Conservation (phyloP, 2,888 invertebrate genomes). For the Oscheius sp. region DNA sequence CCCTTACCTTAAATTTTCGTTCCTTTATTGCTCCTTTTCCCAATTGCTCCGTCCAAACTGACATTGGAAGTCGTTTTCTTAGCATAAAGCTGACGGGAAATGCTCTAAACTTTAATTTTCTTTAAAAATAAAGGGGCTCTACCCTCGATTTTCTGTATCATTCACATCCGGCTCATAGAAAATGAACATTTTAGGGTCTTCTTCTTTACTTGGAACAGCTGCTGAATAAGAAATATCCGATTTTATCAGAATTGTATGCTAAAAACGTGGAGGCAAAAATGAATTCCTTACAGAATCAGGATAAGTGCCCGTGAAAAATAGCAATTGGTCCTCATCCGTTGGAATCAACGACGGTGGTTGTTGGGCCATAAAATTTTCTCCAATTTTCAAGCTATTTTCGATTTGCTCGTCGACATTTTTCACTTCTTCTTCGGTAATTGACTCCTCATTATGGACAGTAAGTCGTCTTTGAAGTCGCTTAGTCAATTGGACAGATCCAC, state of each 20-base stretch:
- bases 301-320: constrained; percentile 13
- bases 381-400: constrained; percentile 41
- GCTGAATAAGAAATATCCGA: background rate
- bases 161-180: background rate
- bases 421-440: constrained; percentile 46
- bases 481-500: constrained; percentile 60
- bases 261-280: too few species aligned
- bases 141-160: constrained; percentile 16
- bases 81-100: background rate
- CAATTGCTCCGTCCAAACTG: constrained; percentile 10
- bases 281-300: too few species aligned
- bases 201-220: background rate
- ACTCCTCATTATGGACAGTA: constrained; percentile 43
- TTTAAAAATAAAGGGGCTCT: background rate
- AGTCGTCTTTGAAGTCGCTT: constrained; percentile 45
- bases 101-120: background rate
- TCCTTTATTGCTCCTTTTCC: background rate
- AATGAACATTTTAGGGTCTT: background rate
- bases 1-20: constrained; percentile 6
- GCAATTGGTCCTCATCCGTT: constrained; percentile 14
- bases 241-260: too few species aligned
- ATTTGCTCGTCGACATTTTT: constrained; percentile 54
- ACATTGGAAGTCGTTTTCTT: constrained; percentile 5
- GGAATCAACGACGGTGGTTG: constrained; percentile 6
- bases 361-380: constrained; percentile 16